Percentiles rank a stretch among this genome's conserved stretches.
Conservation (phyloP, 2,888 invertebrate genomes). For the Chrysolina oricalcia region DNA sequence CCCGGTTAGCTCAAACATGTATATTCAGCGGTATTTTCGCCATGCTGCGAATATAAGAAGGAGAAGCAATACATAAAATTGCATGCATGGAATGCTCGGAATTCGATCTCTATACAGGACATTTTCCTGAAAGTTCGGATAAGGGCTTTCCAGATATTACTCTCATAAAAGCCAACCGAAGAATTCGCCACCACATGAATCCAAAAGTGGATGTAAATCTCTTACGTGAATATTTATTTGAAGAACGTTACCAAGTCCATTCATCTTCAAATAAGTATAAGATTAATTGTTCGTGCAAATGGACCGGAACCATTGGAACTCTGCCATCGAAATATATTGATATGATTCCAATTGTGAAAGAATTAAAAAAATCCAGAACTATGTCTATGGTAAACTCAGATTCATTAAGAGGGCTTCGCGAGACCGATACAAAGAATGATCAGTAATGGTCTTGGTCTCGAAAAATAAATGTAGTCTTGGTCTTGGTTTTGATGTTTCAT, state of each 20-base stretch:
- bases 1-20: not conserved
- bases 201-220: not conserved
- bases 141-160: slow-evolving; percentile 13
- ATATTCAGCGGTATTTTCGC: slow-evolving; percentile 10
- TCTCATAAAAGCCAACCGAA: not conserved
- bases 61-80: slow-evolving; percentile 19
- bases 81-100: slow-evolving; percentile 19
- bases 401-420: too few relatives aligned
- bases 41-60: not conserved
- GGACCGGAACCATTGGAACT: too few relatives aligned
- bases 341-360: too few relatives aligned
- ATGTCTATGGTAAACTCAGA: too few relatives aligned
- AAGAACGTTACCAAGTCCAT: not conserved
- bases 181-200: slow-evolving; percentile 11
- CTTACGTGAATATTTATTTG: not conserved
- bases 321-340: too few relatives aligned
- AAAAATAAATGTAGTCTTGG: too few relatives aligned
- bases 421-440: too few relatives aligned
- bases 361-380: too few relatives aligned
- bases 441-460: too few relatives aligned
- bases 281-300: too few relatives aligned
- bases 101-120: slow-evolving; percentile 11
- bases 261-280: too few relatives aligned
- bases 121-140: slow-evolving; percentile 3
- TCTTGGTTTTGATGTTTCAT: too few relatives aligned